Conservation (phyloP, 2,888 invertebrate species). For the Eristalis pertinax region DNA sequence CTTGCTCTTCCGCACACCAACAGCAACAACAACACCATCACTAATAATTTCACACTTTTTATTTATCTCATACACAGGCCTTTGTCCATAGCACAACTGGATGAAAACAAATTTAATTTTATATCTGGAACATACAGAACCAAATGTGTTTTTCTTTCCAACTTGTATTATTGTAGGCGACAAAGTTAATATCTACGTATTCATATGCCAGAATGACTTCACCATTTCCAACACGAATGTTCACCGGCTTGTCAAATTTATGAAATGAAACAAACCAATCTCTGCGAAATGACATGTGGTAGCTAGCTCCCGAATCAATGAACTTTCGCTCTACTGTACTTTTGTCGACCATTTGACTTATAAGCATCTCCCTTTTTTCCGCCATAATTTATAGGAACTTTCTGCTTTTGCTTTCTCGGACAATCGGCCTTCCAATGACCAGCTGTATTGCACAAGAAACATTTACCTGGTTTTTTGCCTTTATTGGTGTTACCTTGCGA, state of each 20-base stretch:
- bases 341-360: no score
- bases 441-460: no score
- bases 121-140: background rate
- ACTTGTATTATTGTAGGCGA: no score
- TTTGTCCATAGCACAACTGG: background rate
- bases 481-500: no score
- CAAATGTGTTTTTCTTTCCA: background rate
- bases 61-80: no score
- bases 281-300: background rate
- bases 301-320: background rate
- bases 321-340: background rate
- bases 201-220: background rate
- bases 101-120: background rate
- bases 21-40: no score
- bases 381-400: background rate
- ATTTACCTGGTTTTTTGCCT: no score
- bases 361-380: background rate
- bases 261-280: background rate
- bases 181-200: no score
- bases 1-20: no score
- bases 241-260: background rate
- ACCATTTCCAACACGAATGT: background rate
- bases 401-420: no score
- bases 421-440: no score
- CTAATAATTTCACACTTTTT: no score